Evolutionary conservation across 2,113 vertebrate species (phyloP).

Genomic region (Bos taurus): ARS-UCD2.0 NC_037346.1:42837001-42837500

Average conservation of each 20-base stretch:
- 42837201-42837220: neutral
- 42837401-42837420: neutral
- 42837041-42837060: conserved; percentile 36
- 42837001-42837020: neutral
- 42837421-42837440: conserved; percentile 65
- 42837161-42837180: neutral
- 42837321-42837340: conserved; percentile 15
- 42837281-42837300: neutral
- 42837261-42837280: neutral
- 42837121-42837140: neutral
- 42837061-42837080: neutral
- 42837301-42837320: neutral
- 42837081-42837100: conserved; percentile 10
- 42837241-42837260: neutral
- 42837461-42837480: neutral
- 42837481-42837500: neutral
- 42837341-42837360: neutral
- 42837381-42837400: conserved; percentile 48
- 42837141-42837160: neutral
- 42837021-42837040: neutral
- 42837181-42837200: neutral
- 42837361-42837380: conserved; percentile 47
- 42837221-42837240: neutral
- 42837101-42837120: neutral
- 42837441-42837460: conserved; percentile 56